Percentiles rank a stretch among this genome's conserved stretches.
phyloP scores from a whole-genome alignment of 2,888 invertebrate species.

The Elaeidobius kamerunicus region DNA sequence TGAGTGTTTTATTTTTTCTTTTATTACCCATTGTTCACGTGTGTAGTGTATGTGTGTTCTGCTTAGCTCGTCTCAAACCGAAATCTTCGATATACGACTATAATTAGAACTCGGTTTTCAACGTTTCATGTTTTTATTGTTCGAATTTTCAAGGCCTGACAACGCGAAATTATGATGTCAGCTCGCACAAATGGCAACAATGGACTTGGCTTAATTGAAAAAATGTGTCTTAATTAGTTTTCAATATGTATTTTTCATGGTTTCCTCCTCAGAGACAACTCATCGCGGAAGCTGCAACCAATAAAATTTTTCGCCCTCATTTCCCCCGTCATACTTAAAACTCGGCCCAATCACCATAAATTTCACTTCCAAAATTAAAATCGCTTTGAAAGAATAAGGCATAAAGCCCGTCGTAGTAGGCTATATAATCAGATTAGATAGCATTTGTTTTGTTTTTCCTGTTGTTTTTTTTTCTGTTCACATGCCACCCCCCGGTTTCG shows the following conservation, averaged over 20 bases:
- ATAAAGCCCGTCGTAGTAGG: conserved; percentile 30
- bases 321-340: conserved; percentile 31
- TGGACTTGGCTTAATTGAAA: too few species aligned
- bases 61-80: conserved; percentile 23
- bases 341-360: conserved; percentile 32
- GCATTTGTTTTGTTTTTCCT: conserved; percentile 37
- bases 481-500: conserved; percentile 31
- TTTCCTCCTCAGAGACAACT: conserved; percentile 15
- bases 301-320: conserved; percentile 32
- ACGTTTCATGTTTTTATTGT: conserved; percentile 12
- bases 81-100: conserved; percentile 21
- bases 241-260: too few species aligned
- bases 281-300: conserved; percentile 28
- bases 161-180: background rate
- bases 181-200: too few species aligned
- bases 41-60: conserved; percentile 24
- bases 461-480: conserved; percentile 37
- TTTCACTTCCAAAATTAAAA: conserved; percentile 31
- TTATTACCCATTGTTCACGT: conserved; percentile 38
- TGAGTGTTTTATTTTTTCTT: conserved; percentile 39
- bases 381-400: conserved; percentile 28
- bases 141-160: background rate
- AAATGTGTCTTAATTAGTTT: too few species aligned
- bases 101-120: conserved; percentile 21
- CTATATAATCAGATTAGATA: conserved; percentile 32